Base-by-base conservation (phyloP, 2,113 vertebrate species). In the Cricetomys ansorgei region DNA sequence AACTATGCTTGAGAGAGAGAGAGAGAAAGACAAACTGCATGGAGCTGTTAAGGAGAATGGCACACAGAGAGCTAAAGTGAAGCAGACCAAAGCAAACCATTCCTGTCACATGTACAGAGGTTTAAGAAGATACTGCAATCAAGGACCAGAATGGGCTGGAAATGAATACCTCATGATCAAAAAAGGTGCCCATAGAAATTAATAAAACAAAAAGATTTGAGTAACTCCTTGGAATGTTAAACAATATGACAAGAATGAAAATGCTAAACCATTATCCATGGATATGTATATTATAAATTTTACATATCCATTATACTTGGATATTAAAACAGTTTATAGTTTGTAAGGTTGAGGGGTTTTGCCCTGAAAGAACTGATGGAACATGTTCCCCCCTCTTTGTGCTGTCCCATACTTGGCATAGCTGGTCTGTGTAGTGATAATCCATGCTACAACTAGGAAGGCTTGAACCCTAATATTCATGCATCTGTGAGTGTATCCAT, bases 401-500 rank as follows among this genome's bases (percentile, higher is more conserved):
- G 15, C 0, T 25, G 37, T 48, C 6, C 34, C 8, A 0, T 21
- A 48, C 17, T 15, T 13, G 45, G 25, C 19, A 70, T 55, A 0
- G 13, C 2, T 53, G 37, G 5, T 76, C 40, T n/a, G 23, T 7
- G 0, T 8, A 45, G 7, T 8, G 50, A 34, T 10, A n/a, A 13
- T 4, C 48, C 25, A 2, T 29, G 23, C 40, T 50, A 11, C 17
- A 4, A 55, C 1, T 15, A 1, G 48, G 40, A 40, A 9, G 0
- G 17, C 37, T 10, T 6, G 6, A 37, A 1, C n/a, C 8, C 17
- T 50, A 2, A 40, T 4, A 15, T 55, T 2, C 27, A 4, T 37
- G 5, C 11, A 1, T n/a, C 9, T n/a, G 12, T 64, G 34, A 31
- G 8, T 59, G 0, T 31, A 12, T 16, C 0, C 15, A 4, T 27